Conservation (phyloP, 2,113 vertebrate species). For the Eubucco bourcierii region DNA sequence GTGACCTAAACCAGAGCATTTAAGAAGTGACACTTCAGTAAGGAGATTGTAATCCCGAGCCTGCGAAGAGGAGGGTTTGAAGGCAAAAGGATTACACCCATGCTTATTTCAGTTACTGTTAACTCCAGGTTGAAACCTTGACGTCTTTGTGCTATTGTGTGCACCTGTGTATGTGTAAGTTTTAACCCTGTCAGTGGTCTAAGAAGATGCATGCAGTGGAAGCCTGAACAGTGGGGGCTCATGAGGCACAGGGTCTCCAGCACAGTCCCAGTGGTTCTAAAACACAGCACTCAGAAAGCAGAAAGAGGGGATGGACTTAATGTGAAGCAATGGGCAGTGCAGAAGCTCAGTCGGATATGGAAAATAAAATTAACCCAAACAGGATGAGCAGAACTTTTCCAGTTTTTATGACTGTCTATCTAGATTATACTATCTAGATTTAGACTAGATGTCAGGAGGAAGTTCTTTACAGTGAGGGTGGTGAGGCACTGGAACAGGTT, state of each 20-base stretch:
- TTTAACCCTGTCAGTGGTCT: background rate
- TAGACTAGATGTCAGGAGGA: too few relatives aligned
- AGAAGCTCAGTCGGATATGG: background rate
- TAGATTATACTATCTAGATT: too few relatives aligned
- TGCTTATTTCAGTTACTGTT: background rate
- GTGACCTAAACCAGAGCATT: background rate
- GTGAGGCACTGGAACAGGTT: too few relatives aligned
- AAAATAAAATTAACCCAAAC: background rate
- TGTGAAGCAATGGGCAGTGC: too few relatives aligned
- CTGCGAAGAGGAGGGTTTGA: background rate
- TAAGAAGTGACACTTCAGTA: background rate
- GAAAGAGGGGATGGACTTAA: too few relatives aligned
- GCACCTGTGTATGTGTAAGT: too few relatives aligned
- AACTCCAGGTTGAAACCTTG: background rate
- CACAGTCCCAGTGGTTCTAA: background rate
- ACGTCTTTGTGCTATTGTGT: background rate
- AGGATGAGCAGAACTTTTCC: background rate
- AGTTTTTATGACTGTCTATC: background rate
- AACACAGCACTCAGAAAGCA: background rate
- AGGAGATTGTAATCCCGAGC: background rate
- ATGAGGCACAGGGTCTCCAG: background rate
- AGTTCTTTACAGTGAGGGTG: too few relatives aligned
- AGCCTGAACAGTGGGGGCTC: rapidly evolving
- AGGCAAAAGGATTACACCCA: background rate
- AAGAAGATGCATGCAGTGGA: rapidly evolving